Evolutionary conservation across 2,113 vertebrate species (phyloP).

Genomic region (Lepus europaeus): DNA sequence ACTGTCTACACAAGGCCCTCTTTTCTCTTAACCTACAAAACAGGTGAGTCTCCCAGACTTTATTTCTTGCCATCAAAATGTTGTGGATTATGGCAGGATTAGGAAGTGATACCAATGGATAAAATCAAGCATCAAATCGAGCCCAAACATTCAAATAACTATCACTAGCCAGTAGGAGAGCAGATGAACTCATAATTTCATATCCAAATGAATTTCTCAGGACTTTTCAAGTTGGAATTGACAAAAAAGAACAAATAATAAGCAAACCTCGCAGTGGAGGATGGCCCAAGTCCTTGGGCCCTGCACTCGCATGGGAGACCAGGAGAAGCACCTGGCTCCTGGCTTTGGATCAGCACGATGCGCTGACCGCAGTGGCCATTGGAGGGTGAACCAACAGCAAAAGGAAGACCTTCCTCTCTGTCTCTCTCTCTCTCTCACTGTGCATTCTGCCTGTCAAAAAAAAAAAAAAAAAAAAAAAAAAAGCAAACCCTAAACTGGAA

Average conservation of each 20-base stretch:
- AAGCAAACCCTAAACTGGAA: background rate
- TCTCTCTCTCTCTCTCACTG: too few species aligned
- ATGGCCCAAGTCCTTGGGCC: too few species aligned
- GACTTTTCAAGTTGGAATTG: background rate
- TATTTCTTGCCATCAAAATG: background rate
- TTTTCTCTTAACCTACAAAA: background rate
- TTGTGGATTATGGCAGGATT: slow-evolving; percentile 8
- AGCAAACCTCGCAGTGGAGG: background rate
- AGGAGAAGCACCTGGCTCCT: too few species aligned
- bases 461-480: background rate
- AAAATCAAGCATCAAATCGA: background rate
- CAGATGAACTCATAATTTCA: background rate
- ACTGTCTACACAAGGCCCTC: background rate
- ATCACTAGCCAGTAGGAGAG: background rate
- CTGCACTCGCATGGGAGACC: too few species aligned
- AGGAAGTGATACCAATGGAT: slow-evolving; percentile 9
- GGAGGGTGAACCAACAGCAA: too few species aligned
- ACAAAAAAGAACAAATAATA: background rate
- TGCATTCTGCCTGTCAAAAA: too few species aligned
- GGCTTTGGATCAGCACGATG: too few species aligned
- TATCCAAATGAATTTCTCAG: background rate
- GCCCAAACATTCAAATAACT: background rate
- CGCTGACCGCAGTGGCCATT: too few species aligned
- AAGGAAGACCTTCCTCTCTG: too few species aligned
- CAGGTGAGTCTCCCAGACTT: slow-evolving; percentile 8